These are phyloP conservation scores for Todus mexicanus DNA, from an alignment of 2,797 vertebrate species.

Conservation along the genomic window DNA sequence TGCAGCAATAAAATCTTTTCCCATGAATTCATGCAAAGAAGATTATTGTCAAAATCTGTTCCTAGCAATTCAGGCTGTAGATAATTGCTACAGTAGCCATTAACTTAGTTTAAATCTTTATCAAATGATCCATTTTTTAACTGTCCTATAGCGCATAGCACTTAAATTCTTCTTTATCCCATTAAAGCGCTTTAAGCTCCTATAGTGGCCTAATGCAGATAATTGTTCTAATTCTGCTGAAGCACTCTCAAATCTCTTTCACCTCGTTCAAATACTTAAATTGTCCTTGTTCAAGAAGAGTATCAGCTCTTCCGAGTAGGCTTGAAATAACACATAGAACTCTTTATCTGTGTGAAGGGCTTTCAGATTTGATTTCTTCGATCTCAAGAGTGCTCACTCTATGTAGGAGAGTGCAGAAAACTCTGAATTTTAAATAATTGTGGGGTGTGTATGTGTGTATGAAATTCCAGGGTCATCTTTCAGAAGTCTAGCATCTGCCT, in stretches of 20 bases:
- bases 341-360: conserved; percentile 3
- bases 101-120: conserved; percentile 39
- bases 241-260: conserved; percentile 40
- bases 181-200: conserved; percentile 23
- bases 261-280: conserved; percentile 14
- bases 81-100: conserved; percentile 29
- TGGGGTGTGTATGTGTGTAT: background rate
- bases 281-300: conserved; percentile 5
- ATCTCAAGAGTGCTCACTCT: background rate
- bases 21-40: background rate
- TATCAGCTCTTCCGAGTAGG: background rate
- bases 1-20: background rate
- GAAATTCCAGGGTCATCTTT: background rate
- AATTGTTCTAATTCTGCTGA: conserved; percentile 57
- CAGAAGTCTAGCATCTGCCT: background rate
- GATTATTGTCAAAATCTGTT: conserved; percentile 25
- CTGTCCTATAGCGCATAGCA: background rate
- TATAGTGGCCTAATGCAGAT: background rate
- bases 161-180: conserved; percentile 39
- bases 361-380: conserved; percentile 10
- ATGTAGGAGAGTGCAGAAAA: background rate
- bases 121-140: conserved; percentile 22
- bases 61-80: background rate
- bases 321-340: conserved; percentile 31
- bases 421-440: background rate